Evolutionary conservation across 2,888 invertebrate species (phyloP).

Genomic region (Cephus rjabovi): DNA sequence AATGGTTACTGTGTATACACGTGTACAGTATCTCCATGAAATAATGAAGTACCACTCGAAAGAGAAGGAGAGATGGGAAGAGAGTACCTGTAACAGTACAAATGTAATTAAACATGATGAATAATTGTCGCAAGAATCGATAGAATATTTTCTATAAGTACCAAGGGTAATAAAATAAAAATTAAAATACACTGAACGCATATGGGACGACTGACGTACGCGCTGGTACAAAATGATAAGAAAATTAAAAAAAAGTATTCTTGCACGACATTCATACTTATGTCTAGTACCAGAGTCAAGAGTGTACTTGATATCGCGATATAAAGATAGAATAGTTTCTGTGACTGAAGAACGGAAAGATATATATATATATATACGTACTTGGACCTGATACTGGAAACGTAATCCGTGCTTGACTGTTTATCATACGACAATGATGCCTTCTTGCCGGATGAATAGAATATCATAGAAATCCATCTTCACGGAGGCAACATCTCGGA

Average conservation of each 20-base stretch:
- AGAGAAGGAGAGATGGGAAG: neutral
- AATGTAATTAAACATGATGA: neutral
- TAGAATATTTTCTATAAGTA: neutral
- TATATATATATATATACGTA: neutral
- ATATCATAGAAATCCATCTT: neutral
- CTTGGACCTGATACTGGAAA: neutral
- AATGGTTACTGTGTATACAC: neutral
- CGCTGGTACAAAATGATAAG: neutral
- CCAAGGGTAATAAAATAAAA: neutral
- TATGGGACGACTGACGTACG: neutral
- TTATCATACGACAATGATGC: neutral
- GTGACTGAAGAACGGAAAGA: neutral
- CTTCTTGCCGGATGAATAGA: neutral
- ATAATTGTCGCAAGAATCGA: neutral
- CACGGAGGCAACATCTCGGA: conserved; percentile 4
- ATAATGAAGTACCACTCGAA: neutral
- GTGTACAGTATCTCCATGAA: neutral
- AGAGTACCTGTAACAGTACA: neutral
- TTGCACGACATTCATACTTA: neutral
- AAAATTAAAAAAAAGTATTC: neutral
- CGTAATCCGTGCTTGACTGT: neutral
- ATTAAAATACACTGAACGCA: neutral
- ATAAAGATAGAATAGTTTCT: neutral
- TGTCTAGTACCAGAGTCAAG: neutral
- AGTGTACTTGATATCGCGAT: neutral